A percentile compares a stretch with the other conserved stretches of the same genome.
These are phyloP conservation scores for Papilio protenor DNA, from an alignment of 2,888 invertebrate species.

Conservation along the genomic window DNA sequence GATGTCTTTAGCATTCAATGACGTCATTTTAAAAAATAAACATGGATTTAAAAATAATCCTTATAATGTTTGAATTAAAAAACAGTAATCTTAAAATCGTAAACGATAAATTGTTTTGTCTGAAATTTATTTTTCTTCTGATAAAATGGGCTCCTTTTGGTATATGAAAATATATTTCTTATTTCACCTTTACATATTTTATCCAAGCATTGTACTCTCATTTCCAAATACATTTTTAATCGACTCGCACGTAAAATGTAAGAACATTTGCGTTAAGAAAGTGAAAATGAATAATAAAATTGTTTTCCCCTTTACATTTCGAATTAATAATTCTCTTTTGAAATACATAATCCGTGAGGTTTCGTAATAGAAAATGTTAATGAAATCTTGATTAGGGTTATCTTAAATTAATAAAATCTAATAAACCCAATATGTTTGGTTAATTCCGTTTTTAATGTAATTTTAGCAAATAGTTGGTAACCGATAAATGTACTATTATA, in stretches of 20 bases:
- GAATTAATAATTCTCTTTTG: slow-evolving; percentile 31
- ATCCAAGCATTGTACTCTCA: background rate
- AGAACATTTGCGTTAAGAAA: slow-evolving; percentile 23
- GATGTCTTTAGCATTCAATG: background rate
- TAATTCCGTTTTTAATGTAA: no score
- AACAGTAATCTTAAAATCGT: background rate
- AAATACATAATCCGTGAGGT: slow-evolving; percentile 11
- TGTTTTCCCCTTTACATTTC: slow-evolving; percentile 18
- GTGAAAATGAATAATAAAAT: slow-evolving; percentile 29
- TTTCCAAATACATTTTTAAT: slow-evolving; percentile 13
- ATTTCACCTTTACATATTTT: slow-evolving; percentile 3
- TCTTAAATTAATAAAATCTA: background rate
- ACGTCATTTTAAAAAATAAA: background rate
- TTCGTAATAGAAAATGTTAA: slow-evolving; percentile 33
- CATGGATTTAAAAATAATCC: background rate
- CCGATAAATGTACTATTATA: background rate
- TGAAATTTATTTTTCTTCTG: background rate
- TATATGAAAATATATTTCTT: background rate
- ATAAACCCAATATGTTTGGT: background rate
- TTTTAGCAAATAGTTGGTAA: no score
- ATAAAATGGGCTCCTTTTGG: background rate
- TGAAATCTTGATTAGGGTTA: background rate
- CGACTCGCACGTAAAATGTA: slow-evolving; percentile 12
- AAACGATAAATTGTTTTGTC: background rate
- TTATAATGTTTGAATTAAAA: background rate